phyloP scores from a whole-genome alignment of 2,797 vertebrate species.

The Molothrus aeneus region DNA sequence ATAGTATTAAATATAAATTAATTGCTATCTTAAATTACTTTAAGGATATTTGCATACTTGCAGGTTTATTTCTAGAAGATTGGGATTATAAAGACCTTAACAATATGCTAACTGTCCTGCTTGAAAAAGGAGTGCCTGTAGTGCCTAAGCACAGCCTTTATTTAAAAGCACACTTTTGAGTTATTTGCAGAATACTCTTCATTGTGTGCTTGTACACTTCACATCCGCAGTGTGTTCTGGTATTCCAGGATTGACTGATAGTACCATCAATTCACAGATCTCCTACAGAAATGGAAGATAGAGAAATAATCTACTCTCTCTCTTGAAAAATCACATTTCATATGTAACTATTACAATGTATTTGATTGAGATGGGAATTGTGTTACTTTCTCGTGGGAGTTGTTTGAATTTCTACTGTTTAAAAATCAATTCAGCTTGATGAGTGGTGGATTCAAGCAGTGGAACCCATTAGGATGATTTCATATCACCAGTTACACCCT shows the following conservation, averaged over 20 bases:
- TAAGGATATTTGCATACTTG: background rate
- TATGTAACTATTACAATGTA: constrained; percentile 50
- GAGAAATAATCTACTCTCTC: constrained; percentile 16
- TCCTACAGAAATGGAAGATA: constrained; percentile 6
- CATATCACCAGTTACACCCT: constrained; percentile 31
- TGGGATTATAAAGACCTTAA: background rate
- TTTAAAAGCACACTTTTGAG: background rate
- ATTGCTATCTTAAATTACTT: background rate
- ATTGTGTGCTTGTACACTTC: background rate
- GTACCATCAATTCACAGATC: background rate
- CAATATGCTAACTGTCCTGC: background rate
- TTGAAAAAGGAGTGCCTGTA: background rate
- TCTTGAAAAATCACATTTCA: constrained; percentile 45
- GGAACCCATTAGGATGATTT: constrained; percentile 45
- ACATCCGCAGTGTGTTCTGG: background rate
- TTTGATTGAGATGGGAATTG: constrained; percentile 65
- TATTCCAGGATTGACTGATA: background rate
- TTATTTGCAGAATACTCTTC: background rate
- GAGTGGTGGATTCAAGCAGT: constrained; percentile 44
- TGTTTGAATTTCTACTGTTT: constrained; percentile 60
- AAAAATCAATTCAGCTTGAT: constrained; percentile 59
- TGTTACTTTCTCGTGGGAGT: constrained; percentile 49
- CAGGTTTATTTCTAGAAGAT: background rate
- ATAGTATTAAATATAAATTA: background rate
- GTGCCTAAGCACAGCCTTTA: background rate